Conservation (phyloP, 1,140 invertebrate species). For the Helicoverpa zea region DNA sequence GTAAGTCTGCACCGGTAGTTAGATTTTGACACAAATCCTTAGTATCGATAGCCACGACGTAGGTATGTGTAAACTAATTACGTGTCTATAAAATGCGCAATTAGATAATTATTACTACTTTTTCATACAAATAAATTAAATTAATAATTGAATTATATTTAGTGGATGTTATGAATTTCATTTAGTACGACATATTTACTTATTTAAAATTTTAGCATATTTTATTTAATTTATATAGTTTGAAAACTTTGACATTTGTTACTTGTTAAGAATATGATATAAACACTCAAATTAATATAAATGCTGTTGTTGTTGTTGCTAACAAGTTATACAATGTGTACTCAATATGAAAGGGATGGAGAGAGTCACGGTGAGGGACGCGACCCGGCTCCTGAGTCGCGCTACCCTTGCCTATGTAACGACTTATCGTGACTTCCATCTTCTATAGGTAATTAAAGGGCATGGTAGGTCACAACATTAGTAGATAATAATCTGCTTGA, state of each 20-base stretch:
- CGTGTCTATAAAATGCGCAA: constrained; percentile 74
- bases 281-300: constrained; percentile 79
- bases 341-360: constrained; percentile 66
- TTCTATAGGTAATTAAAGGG: constrained; percentile 60
- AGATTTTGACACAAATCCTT: constrained; percentile 78
- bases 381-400: constrained; percentile 32
- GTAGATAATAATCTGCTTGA: constrained; percentile 18
- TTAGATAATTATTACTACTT: constrained; percentile 63
- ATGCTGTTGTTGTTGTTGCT: constrained; percentile 76
- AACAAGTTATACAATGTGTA: constrained; percentile 83
- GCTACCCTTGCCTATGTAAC: constrained; percentile 11
- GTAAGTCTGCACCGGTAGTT: constrained; percentile 76
- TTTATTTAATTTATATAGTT: constrained; percentile 34
- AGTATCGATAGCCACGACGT: constrained; percentile 58
- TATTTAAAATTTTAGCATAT: constrained; percentile 12
- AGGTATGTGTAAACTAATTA: constrained; percentile 61
- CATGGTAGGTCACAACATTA: constrained; percentile 63
- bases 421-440: constrained; percentile 65
- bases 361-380: constrained; percentile 48
- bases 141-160: constrained; percentile 47
- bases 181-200: constrained; percentile 24
- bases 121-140: constrained; percentile 46
- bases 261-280: constrained; percentile 72
- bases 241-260: constrained; percentile 51
- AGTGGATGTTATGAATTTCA: constrained; percentile 18